These are phyloP conservation scores for Cheilosia impressa DNA, from an alignment of 2,888 invertebrate genomes.

Conservation along the genomic window DNA sequence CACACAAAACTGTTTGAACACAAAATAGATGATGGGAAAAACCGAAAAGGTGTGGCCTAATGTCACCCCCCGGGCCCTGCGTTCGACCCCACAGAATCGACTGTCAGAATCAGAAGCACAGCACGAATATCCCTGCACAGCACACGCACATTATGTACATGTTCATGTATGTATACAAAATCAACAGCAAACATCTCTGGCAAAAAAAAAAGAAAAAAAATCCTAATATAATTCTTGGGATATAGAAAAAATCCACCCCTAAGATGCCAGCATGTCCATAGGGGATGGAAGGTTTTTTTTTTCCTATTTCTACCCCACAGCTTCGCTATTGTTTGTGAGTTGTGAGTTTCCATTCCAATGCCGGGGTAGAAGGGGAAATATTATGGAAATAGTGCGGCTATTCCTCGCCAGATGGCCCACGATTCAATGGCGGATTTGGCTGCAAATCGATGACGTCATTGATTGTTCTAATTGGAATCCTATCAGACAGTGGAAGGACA, in stretches of 20 bases:
- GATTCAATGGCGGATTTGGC: constrained; percentile 13
- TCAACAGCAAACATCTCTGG: constrained; percentile 28
- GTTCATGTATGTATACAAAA: constrained; percentile 52
- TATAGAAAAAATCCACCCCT: constrained; percentile 61
- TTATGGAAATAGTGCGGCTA: constrained; percentile 59
- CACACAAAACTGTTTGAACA: constrained; percentile 47
- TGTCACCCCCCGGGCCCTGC: constrained; percentile 49
- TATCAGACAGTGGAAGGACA: constrained; percentile 12
- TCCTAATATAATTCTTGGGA: constrained; percentile 47
- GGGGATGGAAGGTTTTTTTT: constrained; percentile 48
- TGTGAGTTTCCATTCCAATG: constrained; percentile 54
- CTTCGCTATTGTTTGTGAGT: constrained; percentile 39
- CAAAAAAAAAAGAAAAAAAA: constrained; percentile 21
- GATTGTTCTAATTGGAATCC: constrained; percentile 67
- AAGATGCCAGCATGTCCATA: constrained; percentile 57
- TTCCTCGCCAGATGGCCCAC: constrained; percentile 56
- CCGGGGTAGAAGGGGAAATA: constrained; percentile 45
- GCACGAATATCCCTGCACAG: constrained; percentile 65
- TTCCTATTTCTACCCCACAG: constrained; percentile 16
- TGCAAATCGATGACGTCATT: constrained; percentile 68
- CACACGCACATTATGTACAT: constrained; percentile 63
- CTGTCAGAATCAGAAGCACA: constrained; percentile 67
- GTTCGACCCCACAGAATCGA: constrained; percentile 65
- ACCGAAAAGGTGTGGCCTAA: constrained; percentile 75
- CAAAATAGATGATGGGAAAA: constrained; percentile 69